Percentiles rank a stretch among this genome's conserved stretches.
These are phyloP conservation scores for Pelodiscus sinensis DNA, from an alignment of 2,113 vertebrate genomes.

Conservation along the genomic window DNA sequence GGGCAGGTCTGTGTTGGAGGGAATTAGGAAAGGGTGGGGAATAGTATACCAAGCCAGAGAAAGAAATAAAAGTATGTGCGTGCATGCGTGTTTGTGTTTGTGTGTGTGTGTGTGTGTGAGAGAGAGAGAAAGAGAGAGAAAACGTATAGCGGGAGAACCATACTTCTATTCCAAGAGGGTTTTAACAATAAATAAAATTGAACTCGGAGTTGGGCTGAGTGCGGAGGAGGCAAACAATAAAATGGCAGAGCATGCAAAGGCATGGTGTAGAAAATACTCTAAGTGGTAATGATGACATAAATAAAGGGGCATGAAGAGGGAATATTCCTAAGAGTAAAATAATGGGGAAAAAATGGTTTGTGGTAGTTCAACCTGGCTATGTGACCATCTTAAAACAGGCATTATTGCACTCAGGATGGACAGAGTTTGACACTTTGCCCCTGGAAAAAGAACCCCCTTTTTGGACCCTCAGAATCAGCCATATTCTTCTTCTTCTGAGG, in stretches of 20 bases:
- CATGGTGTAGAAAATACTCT: not conserved
- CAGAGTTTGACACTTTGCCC: not conserved
- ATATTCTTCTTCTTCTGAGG: not conserved
- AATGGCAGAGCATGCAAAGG: not conserved
- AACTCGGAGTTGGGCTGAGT: constrained; percentile 15
- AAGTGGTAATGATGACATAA: not conserved
- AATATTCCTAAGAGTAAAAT: not conserved
- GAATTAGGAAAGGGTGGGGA: not conserved
- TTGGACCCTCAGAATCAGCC: not conserved
- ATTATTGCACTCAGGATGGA: not conserved
- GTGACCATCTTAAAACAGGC: not conserved
- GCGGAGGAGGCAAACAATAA: not conserved
- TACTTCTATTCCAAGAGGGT: constrained; percentile 35
- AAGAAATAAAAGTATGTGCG: not conserved
- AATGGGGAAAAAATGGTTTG: not conserved
- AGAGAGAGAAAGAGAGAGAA: not conserved
- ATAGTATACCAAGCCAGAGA: not conserved
- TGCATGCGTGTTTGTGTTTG: too few species aligned
- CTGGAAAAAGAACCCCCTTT: not conserved
- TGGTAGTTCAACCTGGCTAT: not conserved
- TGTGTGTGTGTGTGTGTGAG: too few species aligned
- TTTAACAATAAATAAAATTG: constrained; percentile 27
- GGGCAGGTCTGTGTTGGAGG: not conserved
- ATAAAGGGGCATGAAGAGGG: not conserved
- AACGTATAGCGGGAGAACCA: not conserved